A percentile compares a stretch with the other conserved stretches of the same genome.
Conservation (phyloP, 2,797 vertebrate genomes). For the Orestias chungarensis region DNA sequence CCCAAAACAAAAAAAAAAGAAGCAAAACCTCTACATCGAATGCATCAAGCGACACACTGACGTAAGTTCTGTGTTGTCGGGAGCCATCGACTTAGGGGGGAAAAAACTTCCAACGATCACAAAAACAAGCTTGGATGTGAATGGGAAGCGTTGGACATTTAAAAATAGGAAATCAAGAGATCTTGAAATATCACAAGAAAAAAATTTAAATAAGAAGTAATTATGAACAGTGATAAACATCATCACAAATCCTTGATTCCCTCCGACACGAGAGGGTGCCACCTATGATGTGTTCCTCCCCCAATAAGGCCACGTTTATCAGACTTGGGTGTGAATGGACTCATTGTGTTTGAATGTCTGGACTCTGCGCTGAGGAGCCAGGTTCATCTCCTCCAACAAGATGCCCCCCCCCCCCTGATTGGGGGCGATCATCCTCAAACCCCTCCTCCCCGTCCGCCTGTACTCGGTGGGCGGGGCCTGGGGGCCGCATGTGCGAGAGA, state of each 20-base stretch:
- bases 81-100: slow-evolving; percentile 87
- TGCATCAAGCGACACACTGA: slow-evolving; percentile 94
- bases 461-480: slow-evolving; percentile 82
- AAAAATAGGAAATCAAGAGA: slow-evolving; percentile 80
- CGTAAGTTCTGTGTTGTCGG: slow-evolving; percentile 87
- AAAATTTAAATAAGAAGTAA: slow-evolving; percentile 61
- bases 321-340: slow-evolving; percentile 92
- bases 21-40: slow-evolving; percentile 91
- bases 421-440: slow-evolving; percentile 77
- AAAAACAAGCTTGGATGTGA: slow-evolving; percentile 61
- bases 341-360: slow-evolving; percentile 92
- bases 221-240: slow-evolving; percentile 80
- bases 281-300: slow-evolving; percentile 70
- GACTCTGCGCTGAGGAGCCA: slow-evolving; percentile 88
- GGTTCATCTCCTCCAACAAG: slow-evolving; percentile 86
- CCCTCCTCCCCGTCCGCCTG: slow-evolving; percentile 75
- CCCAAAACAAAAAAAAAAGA: slow-evolving; percentile 76
- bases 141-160: slow-evolving; percentile 80
- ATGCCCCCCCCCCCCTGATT: slow-evolving; percentile 61
- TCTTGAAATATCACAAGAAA: slow-evolving; percentile 77
- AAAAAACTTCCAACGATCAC: slow-evolving; percentile 77
- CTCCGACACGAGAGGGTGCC: slow-evolving; percentile 78
- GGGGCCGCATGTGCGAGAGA: slow-evolving; percentile 84
- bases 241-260: slow-evolving; percentile 88
- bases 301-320: slow-evolving; percentile 88